phyloP scores from a whole-genome alignment of 1,140 invertebrate genomes.

The Drosophila malerkotliana region DNA sequence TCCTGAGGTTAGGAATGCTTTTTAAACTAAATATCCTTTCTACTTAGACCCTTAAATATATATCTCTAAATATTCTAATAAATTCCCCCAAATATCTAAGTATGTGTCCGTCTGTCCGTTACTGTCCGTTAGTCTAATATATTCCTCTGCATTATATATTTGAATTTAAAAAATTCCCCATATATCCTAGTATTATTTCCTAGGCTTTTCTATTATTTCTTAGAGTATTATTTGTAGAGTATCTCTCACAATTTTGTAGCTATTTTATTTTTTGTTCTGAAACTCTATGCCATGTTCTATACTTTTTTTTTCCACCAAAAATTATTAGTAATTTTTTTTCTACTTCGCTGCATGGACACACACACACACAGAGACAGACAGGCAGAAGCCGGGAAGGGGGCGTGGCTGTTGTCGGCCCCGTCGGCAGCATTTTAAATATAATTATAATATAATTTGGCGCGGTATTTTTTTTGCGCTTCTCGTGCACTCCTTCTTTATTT shows the following conservation, averaged over 20 bases:
- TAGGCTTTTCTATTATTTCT: too few species aligned
- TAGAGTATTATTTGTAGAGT: too few species aligned
- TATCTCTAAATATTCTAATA: too few species aligned
- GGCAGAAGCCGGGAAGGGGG: background rate
- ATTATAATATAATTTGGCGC: constrained; percentile 80
- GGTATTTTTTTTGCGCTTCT: constrained; percentile 62
- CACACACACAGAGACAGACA: constrained; percentile 1
- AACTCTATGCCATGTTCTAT: background rate
- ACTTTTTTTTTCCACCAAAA: constrained; percentile 38
- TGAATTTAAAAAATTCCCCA: too few species aligned
- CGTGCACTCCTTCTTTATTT: constrained; percentile 19
- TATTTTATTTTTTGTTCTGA: constrained; percentile 4
- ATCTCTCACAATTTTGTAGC: constrained; percentile 19
- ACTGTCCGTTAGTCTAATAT: background rate
- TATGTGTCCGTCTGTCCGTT: too few species aligned
- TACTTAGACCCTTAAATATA: too few species aligned
- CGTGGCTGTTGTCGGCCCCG: constrained; percentile 31
- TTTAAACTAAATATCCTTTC: too few species aligned
- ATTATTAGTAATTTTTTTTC: constrained; percentile 55
- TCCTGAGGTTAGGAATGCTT: too few species aligned
- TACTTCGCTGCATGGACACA: constrained; percentile 21
- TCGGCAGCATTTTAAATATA: constrained; percentile 79
- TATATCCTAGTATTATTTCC: too few species aligned
- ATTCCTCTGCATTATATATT: too few species aligned
- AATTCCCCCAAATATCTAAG: too few species aligned